These are phyloP conservation scores for Iphiclides podalirius DNA, from an alignment of 2,888 invertebrate species.

Conservation along the genomic window DNA sequence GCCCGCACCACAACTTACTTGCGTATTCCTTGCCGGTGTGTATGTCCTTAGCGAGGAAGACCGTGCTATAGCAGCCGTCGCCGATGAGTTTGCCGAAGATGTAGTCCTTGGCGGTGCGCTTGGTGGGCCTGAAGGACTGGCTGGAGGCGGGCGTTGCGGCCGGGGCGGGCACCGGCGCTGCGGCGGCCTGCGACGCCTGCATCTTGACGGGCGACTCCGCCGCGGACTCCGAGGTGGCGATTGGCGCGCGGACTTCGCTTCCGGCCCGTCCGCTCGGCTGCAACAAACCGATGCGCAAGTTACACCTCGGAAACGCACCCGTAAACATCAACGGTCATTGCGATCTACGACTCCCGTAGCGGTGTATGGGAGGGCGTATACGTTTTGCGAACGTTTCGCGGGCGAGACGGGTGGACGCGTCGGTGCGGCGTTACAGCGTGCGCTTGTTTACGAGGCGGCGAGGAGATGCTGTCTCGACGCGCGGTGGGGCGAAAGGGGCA, in stretches of 20 bases:
- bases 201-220: slow-evolving; percentile 73
- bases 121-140: slow-evolving; percentile 72
- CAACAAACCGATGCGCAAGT: slow-evolving; percentile 42
- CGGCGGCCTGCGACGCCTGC: slow-evolving; percentile 71
- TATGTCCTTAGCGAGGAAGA: slow-evolving; percentile 95
- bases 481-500: slow-evolving; percentile 49
- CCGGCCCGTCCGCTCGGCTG: slow-evolving; percentile 65
- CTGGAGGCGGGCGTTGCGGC: slow-evolving; percentile 65
- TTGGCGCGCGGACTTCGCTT: slow-evolving; percentile 73
- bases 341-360: too few relatives aligned
- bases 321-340: too few relatives aligned
- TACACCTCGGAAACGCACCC: too few relatives aligned
- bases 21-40: slow-evolving; percentile 95
- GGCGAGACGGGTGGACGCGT: slow-evolving; percentile 21
- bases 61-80: slow-evolving; percentile 98
- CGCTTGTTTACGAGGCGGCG: slow-evolving; percentile 19
- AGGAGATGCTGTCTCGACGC: slow-evolving; percentile 14
- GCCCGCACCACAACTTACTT: slow-evolving; percentile 93
- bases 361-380: too few relatives aligned
- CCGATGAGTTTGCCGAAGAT: slow-evolving; percentile 97
- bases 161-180: slow-evolving; percentile 60
- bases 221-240: slow-evolving; percentile 76
- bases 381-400: slow-evolving; percentile 12
- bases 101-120: slow-evolving; percentile 91
- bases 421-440: slow-evolving; percentile 31